Evolutionary conservation across 2,113 vertebrate genomes (phyloP).

Genomic region (Rafetus swinhoei): DNA sequence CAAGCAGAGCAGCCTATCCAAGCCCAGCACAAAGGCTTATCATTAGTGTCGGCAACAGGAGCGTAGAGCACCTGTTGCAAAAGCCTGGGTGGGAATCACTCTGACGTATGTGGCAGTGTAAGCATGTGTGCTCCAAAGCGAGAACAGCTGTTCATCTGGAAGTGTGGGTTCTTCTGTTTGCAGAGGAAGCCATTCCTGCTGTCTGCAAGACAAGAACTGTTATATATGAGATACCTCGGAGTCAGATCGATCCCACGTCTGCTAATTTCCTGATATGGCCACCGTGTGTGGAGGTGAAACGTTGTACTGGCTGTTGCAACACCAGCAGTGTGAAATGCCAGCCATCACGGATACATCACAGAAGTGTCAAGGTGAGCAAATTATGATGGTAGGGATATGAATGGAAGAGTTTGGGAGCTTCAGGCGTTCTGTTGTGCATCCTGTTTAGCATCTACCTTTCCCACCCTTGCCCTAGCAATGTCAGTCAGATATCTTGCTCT

Average conservation of each 20-base stretch:
- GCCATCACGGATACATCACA: constrained; percentile 92
- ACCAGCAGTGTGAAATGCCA: constrained; percentile 95
- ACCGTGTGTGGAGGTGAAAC: constrained; percentile 96
- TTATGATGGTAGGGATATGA: rapidly evolving
- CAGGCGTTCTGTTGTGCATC: rapidly evolving
- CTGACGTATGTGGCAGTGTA: rapidly evolving
- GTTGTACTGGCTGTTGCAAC: constrained; percentile 98
- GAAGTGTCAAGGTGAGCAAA: constrained; percentile 92
- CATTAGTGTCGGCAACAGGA: neutral
- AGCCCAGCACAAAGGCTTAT: rapidly evolving
- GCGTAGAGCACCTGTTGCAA: neutral
- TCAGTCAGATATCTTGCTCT: rapidly evolving
- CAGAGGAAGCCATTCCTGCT: constrained; percentile 96
- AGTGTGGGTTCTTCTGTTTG: constrained; percentile 6
- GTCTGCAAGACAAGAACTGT: constrained; percentile 96
- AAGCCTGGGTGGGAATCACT: rapidly evolving
- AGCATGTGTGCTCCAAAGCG: neutral
- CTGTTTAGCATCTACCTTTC: rapidly evolving
- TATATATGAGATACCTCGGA: constrained; percentile 98
- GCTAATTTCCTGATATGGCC: constrained; percentile 99
- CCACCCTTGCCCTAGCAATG: rapidly evolving
- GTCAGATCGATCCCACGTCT: constrained; percentile 97
- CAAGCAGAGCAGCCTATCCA: neutral
- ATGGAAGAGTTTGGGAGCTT: neutral
- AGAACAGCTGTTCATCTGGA: constrained; percentile 8